Percentiles rank a stretch among this genome's conserved stretches.
These are phyloP conservation scores for Catocala nupta DNA, from an alignment of 2,888 invertebrate species.

Conservation along the genomic window DNA sequence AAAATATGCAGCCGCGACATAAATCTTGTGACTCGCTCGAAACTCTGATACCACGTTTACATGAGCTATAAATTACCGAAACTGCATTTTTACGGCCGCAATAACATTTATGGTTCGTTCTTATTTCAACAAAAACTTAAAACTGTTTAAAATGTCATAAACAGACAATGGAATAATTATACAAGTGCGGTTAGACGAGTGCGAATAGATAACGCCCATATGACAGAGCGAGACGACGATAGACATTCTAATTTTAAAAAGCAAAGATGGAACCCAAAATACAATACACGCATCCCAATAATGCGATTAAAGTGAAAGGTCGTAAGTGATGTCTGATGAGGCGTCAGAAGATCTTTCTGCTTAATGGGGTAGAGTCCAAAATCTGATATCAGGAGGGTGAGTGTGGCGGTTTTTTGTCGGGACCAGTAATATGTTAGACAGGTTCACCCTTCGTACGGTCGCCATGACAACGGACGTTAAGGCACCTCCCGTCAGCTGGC, in stretches of 20 bases:
- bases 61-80: constrained; percentile 81
- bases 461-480: constrained; percentile 81
- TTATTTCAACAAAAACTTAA: constrained; percentile 83
- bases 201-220: constrained; percentile 49
- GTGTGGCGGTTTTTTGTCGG: constrained; percentile 70
- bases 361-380: constrained; percentile 74
- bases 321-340: constrained; percentile 69
- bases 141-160: constrained; percentile 84
- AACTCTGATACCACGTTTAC: constrained; percentile 75
- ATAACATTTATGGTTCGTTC: constrained; percentile 81
- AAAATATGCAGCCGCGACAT: constrained; percentile 63
- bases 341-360: constrained; percentile 72
- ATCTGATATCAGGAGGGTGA: constrained; percentile 66
- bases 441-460: constrained; percentile 85
- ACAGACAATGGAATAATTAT: constrained; percentile 82
- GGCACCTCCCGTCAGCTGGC: constrained; percentile 87
- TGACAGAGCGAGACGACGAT: constrained; percentile 70
- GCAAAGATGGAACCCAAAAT: constrained; percentile 87
- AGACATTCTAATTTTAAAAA: constrained; percentile 85
- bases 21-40: constrained; percentile 72
- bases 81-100: constrained; percentile 82
- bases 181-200: constrained; percentile 75
- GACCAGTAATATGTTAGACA: constrained; percentile 77
- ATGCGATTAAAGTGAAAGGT: constrained; percentile 68
- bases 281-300: constrained; percentile 82